Base-by-base conservation (phyloP, 1,140 invertebrate species). In the Hylaeus anthracinus region DNA sequence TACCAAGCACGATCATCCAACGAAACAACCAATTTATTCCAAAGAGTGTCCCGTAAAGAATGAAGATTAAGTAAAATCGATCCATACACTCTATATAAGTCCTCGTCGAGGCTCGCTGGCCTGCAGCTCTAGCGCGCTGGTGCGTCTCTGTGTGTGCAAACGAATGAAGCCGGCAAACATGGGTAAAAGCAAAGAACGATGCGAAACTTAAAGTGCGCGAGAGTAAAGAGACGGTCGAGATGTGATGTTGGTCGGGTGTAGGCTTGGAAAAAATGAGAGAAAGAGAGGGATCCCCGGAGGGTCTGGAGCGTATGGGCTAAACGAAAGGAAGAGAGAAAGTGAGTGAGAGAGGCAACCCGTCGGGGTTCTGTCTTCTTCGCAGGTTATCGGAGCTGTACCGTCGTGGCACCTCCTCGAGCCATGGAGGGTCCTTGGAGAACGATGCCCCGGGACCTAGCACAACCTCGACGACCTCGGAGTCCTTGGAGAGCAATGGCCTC, bases 401-500 rank as follows among this genome's bases (percentile, higher is more conserved):
- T 41, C 88, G 84, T 5, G 86, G 82, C 48, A 39, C 76, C 41
- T 88, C 88, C 43, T 78, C 90, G 66, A 87, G 82, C 71, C 76
- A 65, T 66, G 84, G 58, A 72, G 86, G 67, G 43, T 73, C 73
- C 39, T 75, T 83, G 39, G 88, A 79, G 43, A 84, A 66, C 37
- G 86, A 83, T 45, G 70, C 56, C 63, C 70, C 37, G 14, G 79
- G 60, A n/a, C 9, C 61, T 10, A 64, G 48, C 66, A 67, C 83
- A n/a, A 81, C 82, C 5, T 91, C 92, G 14, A 91, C 90, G 3
- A 89, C 83, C 5, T 92, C 92, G 56, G 90, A 90, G 66, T 93
- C 91, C 8, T 83, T 91, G 88, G 92, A 92, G 83, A 92, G 90
- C 86, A 87, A 86, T 73, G 86, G 56, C 81, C 81, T 86, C 71